Conservation (phyloP, 2,888 invertebrate genomes). For the Spisula solida region DNA sequence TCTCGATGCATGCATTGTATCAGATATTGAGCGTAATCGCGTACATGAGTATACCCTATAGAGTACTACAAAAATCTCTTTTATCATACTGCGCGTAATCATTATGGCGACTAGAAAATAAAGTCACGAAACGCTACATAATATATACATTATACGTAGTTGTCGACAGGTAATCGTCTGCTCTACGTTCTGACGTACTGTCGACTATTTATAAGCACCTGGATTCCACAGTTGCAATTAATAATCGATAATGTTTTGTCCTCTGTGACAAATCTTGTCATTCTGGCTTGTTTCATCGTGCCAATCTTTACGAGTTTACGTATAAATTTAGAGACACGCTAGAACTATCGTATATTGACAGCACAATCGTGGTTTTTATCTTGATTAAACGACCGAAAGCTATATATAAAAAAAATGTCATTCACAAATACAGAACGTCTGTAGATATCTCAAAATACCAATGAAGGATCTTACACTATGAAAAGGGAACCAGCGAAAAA, state of each 20-base stretch:
- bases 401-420: no score
- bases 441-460: no score
- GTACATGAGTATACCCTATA: neutral
- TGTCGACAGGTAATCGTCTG: neutral
- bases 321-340: neutral
- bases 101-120: neutral
- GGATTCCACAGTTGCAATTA: neutral
- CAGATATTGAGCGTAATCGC: neutral
- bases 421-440: no score
- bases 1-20: neutral
- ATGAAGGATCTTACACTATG: no score
- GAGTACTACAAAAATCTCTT: neutral
- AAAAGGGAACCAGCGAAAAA: no score
- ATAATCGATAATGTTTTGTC: slow-evolving; percentile 29
- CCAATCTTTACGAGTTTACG: neutral
- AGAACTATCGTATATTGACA: no score
- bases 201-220: slow-evolving; percentile 15
- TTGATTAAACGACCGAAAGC: no score
- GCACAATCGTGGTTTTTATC: no score
- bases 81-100: neutral
- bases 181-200: neutral
- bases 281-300: neutral
- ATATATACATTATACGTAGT: neutral
- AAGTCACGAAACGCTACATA: neutral
- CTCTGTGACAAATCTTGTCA: neutral